phyloP scores from a whole-genome alignment of 2,888 invertebrate genomes.

The Perdita meconis region DNA sequence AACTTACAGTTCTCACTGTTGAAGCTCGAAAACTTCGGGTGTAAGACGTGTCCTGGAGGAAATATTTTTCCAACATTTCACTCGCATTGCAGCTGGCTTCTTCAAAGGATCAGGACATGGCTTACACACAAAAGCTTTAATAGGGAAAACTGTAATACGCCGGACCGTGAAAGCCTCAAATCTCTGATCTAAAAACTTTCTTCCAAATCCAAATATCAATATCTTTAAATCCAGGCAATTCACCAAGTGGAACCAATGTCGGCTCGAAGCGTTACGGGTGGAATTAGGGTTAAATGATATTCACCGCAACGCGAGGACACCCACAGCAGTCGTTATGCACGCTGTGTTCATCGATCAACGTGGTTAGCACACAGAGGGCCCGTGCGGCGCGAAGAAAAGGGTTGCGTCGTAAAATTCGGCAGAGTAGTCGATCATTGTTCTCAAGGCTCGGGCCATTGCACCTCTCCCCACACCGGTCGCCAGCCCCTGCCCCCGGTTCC shows the following conservation, averaged over 20 bases:
- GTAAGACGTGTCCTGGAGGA: too few species aligned
- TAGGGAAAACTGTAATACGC: too few species aligned
- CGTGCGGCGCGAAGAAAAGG: slow-evolving; percentile 58
- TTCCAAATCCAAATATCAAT: too few species aligned
- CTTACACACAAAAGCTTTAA: too few species aligned
- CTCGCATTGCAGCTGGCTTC: too few species aligned
- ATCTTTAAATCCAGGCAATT: too few species aligned
- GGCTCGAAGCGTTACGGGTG: slow-evolving; percentile 17
- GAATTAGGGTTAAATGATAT: slow-evolving; percentile 29
- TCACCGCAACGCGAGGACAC: slow-evolving; percentile 50
- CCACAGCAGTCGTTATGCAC: slow-evolving; percentile 63
- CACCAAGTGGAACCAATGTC: slow-evolving; percentile 2
- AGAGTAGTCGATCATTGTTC: slow-evolving; percentile 67
- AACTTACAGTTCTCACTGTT: too few species aligned
- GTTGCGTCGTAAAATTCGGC: slow-evolving; percentile 66
- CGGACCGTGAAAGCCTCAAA: too few species aligned
- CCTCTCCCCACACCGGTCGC: slow-evolving; percentile 2
- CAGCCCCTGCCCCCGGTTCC: slow-evolving; percentile 3
- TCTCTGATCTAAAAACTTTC: too few species aligned
- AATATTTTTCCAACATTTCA: too few species aligned
- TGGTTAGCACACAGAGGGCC: slow-evolving; percentile 62
- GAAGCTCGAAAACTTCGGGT: too few species aligned
- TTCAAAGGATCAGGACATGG: too few species aligned
- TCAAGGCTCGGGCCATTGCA: slow-evolving; percentile 39
- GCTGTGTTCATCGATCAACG: slow-evolving; percentile 63